These are phyloP conservation scores for Pseudococcus longispinus DNA, from an alignment of 2,888 invertebrate genomes.

Conservation along the genomic window DNA sequence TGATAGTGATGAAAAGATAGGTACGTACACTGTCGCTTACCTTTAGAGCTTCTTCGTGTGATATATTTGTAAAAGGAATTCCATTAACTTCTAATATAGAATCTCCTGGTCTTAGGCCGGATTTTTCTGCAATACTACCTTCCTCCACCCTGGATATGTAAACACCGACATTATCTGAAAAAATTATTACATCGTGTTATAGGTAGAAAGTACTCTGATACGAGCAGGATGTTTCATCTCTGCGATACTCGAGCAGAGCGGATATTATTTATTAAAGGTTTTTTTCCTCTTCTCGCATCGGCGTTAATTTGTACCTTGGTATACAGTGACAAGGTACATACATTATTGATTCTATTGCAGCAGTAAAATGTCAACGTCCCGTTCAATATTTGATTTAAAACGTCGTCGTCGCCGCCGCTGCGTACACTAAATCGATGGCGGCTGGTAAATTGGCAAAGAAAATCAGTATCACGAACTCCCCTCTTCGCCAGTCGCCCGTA, in stretches of 20 bases:
- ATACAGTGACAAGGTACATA: neutral
- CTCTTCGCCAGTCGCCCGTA: neutral
- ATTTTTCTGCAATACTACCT: conserved; percentile 86
- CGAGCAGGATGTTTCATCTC: neutral
- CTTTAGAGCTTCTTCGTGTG: conserved; percentile 91
- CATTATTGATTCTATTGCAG: neutral
- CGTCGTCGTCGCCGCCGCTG: neutral
- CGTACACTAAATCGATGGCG: neutral
- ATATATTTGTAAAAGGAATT: conserved; percentile 89
- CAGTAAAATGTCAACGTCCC: conserved; percentile 1
- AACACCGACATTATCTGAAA: conserved; percentile 75
- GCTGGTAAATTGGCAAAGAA: neutral
- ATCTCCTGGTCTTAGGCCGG: conserved; percentile 88
- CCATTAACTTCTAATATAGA: conserved; percentile 95
- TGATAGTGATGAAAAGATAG: neutral
- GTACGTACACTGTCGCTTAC: conserved; percentile 66
- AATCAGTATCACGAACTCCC: neutral
- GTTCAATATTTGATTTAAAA: conserved; percentile 39
- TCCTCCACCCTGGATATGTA: conserved; percentile 92
- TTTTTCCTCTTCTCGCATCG: neutral
- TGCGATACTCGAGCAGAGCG: neutral
- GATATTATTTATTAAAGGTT: conserved; percentile 15
- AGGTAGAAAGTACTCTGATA: neutral
- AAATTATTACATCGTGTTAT: conserved; percentile 26
- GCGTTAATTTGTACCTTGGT: neutral